Conservation (phyloP, 2,113 vertebrate species). For the Notiomystis cincta region DNA sequence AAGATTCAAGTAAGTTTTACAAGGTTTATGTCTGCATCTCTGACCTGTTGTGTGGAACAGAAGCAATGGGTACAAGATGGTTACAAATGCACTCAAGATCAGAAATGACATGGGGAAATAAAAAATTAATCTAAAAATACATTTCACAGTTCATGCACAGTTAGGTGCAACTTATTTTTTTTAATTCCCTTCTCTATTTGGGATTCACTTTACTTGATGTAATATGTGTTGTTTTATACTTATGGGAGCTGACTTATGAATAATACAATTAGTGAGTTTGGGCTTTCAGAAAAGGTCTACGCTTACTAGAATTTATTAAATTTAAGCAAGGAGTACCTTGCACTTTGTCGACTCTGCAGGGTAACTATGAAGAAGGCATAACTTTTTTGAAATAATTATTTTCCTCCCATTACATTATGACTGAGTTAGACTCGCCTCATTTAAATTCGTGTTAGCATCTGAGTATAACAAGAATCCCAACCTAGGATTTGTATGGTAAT, state of each 20-base stretch:
- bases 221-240: background rate
- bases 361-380: background rate
- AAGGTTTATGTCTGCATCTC: background rate
- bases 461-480: background rate
- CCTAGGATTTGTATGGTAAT: background rate
- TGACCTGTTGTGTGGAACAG: background rate
- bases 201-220: slow-evolving; percentile 16
- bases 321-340: background rate
- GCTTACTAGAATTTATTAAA: background rate
- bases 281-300: background rate
- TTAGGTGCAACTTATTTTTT: slow-evolving; percentile 12
- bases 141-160: background rate
- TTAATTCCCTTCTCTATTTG: background rate
- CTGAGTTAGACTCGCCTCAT: background rate
- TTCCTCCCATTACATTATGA: background rate
- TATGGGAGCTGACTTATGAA: slow-evolving; percentile 14
- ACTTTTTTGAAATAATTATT: background rate
- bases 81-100: background rate
- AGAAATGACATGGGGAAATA: slow-evolving; percentile 2
- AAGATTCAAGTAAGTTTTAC: background rate
- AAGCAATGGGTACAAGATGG: background rate
- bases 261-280: background rate
- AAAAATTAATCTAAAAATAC: slow-evolving; percentile 48
- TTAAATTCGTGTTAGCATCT: background rate
- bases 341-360: background rate